Conservation (phyloP, 2,888 invertebrate genomes). For the Agriopis aurantiaria region DNA sequence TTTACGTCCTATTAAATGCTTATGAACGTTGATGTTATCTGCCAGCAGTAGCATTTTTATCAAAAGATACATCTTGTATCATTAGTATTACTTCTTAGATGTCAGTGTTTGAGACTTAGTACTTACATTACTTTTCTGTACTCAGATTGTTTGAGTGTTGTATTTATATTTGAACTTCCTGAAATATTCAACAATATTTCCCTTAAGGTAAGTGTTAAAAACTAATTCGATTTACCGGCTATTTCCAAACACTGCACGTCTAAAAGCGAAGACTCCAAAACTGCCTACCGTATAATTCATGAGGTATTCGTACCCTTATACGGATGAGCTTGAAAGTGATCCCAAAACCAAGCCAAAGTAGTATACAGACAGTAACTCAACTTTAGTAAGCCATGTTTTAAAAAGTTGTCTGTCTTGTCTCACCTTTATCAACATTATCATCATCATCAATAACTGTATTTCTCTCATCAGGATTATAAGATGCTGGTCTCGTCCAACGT, state of each 20-base stretch:
- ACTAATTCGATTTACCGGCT: slow-evolving; percentile 18
- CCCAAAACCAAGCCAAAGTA: slow-evolving; percentile 65
- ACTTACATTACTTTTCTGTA: background rate
- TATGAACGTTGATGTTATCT: slow-evolving; percentile 14
- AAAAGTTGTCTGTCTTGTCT: background rate
- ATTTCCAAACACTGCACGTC: slow-evolving; percentile 35
- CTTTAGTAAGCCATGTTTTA: background rate
- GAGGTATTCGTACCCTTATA: slow-evolving; percentile 81
- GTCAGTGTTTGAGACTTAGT: background rate
- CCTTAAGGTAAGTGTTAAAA: background rate
- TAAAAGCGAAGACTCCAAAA: slow-evolving; percentile 43
- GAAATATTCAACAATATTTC: background rate
- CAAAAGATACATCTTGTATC: background rate
- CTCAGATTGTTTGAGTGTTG: no score
- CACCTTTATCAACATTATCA: background rate
- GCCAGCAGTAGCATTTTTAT: background rate
- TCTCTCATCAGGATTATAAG: background rate
- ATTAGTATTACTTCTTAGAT: slow-evolving; percentile 10
- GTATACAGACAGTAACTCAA: slow-evolving; percentile 24
- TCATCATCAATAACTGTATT: background rate
- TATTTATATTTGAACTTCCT: no score
- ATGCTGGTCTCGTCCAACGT: no score
- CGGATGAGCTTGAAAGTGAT: slow-evolving; percentile 77
- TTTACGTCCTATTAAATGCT: slow-evolving; percentile 15
- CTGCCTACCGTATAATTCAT: slow-evolving; percentile 76